These are phyloP conservation scores for Drosophila histrio DNA, from an alignment of 2,888 invertebrate species.

Conservation along the genomic window DNA sequence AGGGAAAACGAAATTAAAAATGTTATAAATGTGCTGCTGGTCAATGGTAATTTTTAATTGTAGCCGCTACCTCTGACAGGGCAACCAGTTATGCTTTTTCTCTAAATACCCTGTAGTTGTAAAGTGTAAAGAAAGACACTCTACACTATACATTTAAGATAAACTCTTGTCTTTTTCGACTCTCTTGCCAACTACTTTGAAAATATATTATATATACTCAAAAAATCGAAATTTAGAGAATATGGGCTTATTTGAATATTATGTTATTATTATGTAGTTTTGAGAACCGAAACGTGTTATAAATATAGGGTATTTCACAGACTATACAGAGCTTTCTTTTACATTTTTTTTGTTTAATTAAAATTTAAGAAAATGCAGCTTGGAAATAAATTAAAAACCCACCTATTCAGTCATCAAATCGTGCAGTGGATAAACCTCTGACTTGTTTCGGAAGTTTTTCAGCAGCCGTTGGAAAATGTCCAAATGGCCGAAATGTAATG, in stretches of 20 bases:
- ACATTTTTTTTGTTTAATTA: constrained; percentile 42
- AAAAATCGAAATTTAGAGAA: no score
- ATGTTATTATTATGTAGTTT: no score
- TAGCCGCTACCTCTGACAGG: constrained; percentile 38
- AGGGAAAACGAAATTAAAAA: constrained; percentile 54
- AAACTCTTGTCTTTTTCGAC: no score
- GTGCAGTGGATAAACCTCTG: constrained; percentile 20
- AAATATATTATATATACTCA: no score
- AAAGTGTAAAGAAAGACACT: not conserved
- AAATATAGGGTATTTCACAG: not conserved
- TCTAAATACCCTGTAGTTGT: constrained; percentile 7
- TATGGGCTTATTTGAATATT: no score
- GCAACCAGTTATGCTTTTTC: not conserved
- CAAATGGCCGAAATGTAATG: constrained; percentile 37
- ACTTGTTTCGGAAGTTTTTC: constrained; percentile 29
- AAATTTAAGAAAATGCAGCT: constrained; percentile 43
- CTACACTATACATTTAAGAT: not conserved
- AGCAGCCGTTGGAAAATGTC: constrained; percentile 50
- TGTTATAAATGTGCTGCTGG: constrained; percentile 73
- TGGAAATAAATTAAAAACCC: constrained; percentile 47
- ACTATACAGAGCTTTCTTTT: no score
- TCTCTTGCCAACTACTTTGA: no score
- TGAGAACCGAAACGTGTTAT: no score
- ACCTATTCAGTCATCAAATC: constrained; percentile 41
- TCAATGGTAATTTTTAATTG: constrained; percentile 74